Evolutionary conservation across 1,140 invertebrate species (phyloP).

Genomic region (Agraylea sexmaculata): DNA sequence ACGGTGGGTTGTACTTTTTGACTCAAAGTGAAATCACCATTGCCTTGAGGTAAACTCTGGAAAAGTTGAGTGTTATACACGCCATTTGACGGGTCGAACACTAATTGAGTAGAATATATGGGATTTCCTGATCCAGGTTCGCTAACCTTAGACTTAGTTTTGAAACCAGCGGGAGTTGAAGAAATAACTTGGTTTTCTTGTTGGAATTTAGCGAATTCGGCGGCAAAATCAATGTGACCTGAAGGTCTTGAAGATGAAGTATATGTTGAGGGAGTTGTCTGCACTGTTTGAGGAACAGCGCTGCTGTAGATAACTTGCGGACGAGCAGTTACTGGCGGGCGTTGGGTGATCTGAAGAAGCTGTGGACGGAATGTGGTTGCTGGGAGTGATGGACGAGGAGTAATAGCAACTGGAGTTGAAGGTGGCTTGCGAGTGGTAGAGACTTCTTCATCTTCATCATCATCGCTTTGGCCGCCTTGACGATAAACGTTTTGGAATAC

Average conservation of each 20-base stretch:
- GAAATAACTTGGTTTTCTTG: slow-evolving; percentile 53
- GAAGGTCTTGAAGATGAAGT: slow-evolving; percentile 27
- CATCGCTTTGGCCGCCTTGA: slow-evolving; percentile 47
- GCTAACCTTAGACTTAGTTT: slow-evolving; percentile 28
- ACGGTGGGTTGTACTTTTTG: slow-evolving; percentile 64
- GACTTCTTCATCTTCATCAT: slow-evolving; percentile 44
- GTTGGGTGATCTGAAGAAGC: slow-evolving; percentile 46
- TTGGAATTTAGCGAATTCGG: slow-evolving; percentile 65
- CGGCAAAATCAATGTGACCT: slow-evolving; percentile 54
- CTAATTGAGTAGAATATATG: slow-evolving; percentile 62
- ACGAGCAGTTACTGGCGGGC: slow-evolving; percentile 28
- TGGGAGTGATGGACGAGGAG: slow-evolving; percentile 49
- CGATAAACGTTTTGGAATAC: slow-evolving; percentile 55
- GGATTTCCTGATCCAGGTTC: slow-evolving; percentile 38
- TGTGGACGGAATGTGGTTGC: slow-evolving; percentile 54
- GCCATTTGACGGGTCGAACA: slow-evolving; percentile 64
- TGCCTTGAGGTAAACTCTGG: slow-evolving; percentile 60
- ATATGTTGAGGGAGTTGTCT: slow-evolving; percentile 30
- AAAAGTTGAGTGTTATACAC: slow-evolving; percentile 70
- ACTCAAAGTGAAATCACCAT: slow-evolving; percentile 56
- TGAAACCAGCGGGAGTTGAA: slow-evolving; percentile 30
- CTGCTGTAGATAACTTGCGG: slow-evolving; percentile 42
- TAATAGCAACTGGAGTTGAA: slow-evolving; percentile 39
- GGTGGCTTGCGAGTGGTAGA: slow-evolving; percentile 25
- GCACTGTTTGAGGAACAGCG: slow-evolving; percentile 31